These are phyloP conservation scores for Halocaridina rubra DNA, from an alignment of 2,888 invertebrate species.

Conservation along the genomic window DNA sequence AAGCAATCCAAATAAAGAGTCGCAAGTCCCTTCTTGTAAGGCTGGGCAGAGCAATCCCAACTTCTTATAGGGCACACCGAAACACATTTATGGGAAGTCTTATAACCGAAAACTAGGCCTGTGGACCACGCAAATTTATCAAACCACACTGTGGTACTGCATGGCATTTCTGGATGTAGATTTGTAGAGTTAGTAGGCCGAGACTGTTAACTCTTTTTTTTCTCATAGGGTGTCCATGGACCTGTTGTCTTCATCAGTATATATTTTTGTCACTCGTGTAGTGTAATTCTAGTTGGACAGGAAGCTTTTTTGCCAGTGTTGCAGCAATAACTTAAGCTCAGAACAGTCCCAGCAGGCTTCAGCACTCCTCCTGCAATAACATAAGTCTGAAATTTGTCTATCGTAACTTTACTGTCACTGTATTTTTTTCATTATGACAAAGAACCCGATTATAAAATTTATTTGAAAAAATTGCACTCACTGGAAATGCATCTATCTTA, in stretches of 20 bases:
- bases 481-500: no score
- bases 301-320: conserved; percentile 60
- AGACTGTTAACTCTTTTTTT: no score
- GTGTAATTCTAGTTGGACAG: conserved; percentile 45
- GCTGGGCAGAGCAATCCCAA: conserved; percentile 47
- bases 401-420: no score
- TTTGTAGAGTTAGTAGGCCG: not conserved
- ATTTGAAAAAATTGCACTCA: no score
- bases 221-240: conserved; percentile 14
- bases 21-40: conserved; percentile 50
- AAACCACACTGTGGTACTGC: no score
- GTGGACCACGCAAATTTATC: conserved; percentile 37
- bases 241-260: conserved; percentile 40
- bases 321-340: conserved; percentile 60
- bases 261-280: conserved; percentile 49
- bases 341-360: conserved; percentile 53
- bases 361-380: conserved; percentile 30
- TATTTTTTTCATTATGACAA: no score
- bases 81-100: conserved; percentile 49
- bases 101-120: conserved; percentile 42
- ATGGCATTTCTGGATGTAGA: not conserved
- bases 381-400: no score
- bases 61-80: conserved; percentile 54
- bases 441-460: no score
- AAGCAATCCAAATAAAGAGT: no score